Conservation (phyloP, 2,113 vertebrate genomes). For the Lipophrys pholis region DNA sequence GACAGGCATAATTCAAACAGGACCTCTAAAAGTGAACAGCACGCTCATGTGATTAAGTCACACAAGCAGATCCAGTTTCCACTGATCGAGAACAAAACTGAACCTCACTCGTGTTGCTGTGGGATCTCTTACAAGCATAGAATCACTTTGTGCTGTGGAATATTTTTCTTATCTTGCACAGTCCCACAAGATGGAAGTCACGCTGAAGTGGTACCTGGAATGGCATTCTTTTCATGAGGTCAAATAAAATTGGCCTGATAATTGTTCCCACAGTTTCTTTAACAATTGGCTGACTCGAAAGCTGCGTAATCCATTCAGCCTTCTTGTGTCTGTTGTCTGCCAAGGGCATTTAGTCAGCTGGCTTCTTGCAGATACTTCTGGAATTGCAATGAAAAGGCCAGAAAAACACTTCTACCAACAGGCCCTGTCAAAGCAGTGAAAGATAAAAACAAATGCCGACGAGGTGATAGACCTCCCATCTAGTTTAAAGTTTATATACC, state of each 20-base stretch:
- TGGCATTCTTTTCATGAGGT: conserved; percentile 41
- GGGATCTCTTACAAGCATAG: background rate
- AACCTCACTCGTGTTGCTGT: background rate
- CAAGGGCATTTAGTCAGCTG: conserved; percentile 55
- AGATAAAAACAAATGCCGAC: conserved; percentile 38
- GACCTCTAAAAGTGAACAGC: conserved; percentile 34
- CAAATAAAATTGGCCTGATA: conserved; percentile 47
- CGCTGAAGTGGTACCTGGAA: conserved; percentile 15
- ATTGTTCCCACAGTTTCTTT: conserved; percentile 40
- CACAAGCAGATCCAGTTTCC: conserved; percentile 10
- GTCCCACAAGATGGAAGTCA: conserved; percentile 9
- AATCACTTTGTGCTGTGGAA: background rate
- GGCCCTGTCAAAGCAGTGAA: conserved; percentile 37
- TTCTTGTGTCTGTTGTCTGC: conserved; percentile 41
- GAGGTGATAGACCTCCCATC: conserved; percentile 37
- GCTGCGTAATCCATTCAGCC: conserved; percentile 49
- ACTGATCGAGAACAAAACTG: conserved; percentile 8
- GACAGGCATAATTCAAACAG: conserved; percentile 75
- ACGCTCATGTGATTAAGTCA: conserved; percentile 40
- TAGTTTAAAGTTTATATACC: conserved; percentile 55
- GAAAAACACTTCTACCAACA: conserved; percentile 57
- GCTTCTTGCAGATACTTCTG: conserved; percentile 66
- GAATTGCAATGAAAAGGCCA: conserved; percentile 68
- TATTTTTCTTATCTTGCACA: conserved; percentile 8
- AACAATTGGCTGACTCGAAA: conserved; percentile 71